Conservation (phyloP, 2,888 invertebrate genomes). For the Enchytraeus crypticus region DNA sequence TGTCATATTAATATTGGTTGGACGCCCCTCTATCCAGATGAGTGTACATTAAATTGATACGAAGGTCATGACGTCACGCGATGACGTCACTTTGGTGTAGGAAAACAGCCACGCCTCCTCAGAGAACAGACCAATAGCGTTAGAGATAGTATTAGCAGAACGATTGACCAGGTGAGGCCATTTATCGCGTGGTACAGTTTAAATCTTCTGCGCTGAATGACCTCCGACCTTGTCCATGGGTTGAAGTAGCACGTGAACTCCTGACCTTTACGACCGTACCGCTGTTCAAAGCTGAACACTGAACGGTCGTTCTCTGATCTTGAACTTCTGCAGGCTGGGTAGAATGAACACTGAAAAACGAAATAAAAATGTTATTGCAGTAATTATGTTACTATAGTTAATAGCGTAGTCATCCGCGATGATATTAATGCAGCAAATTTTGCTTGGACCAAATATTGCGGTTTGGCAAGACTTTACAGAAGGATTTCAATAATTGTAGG, state of each 20-base stretch:
- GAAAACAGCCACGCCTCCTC: conserved; percentile 15
- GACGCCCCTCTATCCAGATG: too few relatives aligned
- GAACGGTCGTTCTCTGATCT: conserved; percentile 17
- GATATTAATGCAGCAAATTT: too few relatives aligned
- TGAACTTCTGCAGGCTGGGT: conserved; percentile 21
- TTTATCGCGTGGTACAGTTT: conserved; percentile 18
- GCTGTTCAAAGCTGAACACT: conserved; percentile 12
- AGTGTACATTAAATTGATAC: too few relatives aligned
- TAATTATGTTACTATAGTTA: too few relatives aligned
- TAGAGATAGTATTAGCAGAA: conserved; percentile 11
- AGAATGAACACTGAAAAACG: conserved; percentile 19
- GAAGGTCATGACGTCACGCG: too few relatives aligned
- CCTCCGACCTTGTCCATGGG: conserved; percentile 10
- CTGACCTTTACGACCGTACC: conserved; percentile 11
- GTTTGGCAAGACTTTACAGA: too few relatives aligned
- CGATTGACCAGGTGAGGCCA: conserved; percentile 19
- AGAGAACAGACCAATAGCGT: conserved; percentile 10
- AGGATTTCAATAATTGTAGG: too few relatives aligned
- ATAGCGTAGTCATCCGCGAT: too few relatives aligned
- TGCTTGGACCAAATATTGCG: too few relatives aligned
- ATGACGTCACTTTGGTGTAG: too few relatives aligned
- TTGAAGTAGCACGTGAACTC: conserved; percentile 18
- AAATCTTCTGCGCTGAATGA: conserved; percentile 15
- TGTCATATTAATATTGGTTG: too few relatives aligned
- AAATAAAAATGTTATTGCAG: too few relatives aligned